These are phyloP conservation scores for Numenius arquata DNA, from an alignment of 2,113 vertebrate genomes.

Conservation along the genomic window DNA sequence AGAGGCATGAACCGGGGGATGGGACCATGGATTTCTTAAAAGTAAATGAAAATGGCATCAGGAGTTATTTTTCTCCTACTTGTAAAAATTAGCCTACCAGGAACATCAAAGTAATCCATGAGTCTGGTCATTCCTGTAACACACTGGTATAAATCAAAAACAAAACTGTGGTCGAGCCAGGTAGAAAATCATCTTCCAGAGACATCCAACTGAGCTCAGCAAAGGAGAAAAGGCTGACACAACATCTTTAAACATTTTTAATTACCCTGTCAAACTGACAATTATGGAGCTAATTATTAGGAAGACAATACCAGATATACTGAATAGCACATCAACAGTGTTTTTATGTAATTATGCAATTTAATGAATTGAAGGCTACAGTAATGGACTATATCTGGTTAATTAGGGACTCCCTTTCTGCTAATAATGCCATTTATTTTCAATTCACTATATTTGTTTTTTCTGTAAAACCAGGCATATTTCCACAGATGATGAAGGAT, in stretches of 20 bases:
- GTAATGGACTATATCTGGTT: slow-evolving; percentile 78
- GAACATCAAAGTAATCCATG: slow-evolving; percentile 46
- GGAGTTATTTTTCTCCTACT: slow-evolving; percentile 6
- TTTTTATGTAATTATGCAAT: slow-evolving; percentile 81
- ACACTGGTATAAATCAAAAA: slow-evolving; percentile 18
- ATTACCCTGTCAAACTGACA: slow-evolving; percentile 84
- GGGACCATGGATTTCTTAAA: background rate
- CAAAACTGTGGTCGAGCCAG: background rate
- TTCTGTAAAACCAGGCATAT: background rate
- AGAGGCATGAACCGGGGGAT: background rate
- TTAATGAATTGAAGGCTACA: slow-evolving; percentile 82
- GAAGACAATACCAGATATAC: slow-evolving; percentile 78
- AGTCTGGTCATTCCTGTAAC: slow-evolving; percentile 19
- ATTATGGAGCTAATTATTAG: slow-evolving; percentile 81
- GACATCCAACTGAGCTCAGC: slow-evolving; percentile 17
- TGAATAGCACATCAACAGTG: slow-evolving; percentile 70
- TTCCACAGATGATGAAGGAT: slow-evolving; percentile 12
- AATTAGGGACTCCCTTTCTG: slow-evolving; percentile 79
- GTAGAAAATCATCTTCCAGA: slow-evolving; percentile 47
- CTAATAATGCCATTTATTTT: slow-evolving; percentile 77
- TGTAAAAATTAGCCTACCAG: background rate
- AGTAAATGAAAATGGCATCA: background rate
- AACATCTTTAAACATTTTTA: slow-evolving; percentile 81
- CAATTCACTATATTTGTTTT: slow-evolving; percentile 56
- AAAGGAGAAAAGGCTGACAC: slow-evolving; percentile 66